These are phyloP conservation scores for Sibirionetta formosa DNA, from an alignment of 2,797 vertebrate genomes.

Conservation along the genomic window DNA sequence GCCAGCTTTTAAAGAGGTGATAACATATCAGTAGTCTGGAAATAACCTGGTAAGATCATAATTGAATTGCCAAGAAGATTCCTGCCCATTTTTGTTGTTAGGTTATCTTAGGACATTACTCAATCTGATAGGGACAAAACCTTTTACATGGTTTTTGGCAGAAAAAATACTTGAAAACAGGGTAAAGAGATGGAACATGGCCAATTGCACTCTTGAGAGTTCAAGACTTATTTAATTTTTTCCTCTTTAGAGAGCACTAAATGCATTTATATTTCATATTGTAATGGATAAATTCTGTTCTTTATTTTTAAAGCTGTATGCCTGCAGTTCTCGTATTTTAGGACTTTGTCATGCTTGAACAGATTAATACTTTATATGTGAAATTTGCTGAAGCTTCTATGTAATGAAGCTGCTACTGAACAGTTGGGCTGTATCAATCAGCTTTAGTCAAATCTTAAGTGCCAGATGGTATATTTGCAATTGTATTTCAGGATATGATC, in stretches of 20 bases:
- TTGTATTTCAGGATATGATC: not conserved
- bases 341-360: not conserved
- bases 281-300: not conserved
- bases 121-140: not conserved
- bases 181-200: not conserved
- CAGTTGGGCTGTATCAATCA: not conserved
- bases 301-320: not conserved
- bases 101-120: not conserved
- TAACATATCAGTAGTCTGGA: not conserved
- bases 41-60: constrained; percentile 1
- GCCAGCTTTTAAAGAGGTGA: not conserved
- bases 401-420: not conserved
- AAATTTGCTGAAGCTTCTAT: not conserved
- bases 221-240: not conserved
- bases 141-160: not conserved
- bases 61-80: not conserved
- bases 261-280: not conserved
- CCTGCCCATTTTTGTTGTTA: not conserved
- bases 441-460: not conserved
- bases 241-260: not conserved
- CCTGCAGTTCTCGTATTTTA: not conserved
- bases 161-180: not conserved
- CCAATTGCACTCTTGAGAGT: not conserved
- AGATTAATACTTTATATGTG: not conserved
- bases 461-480: not conserved